These are phyloP conservation scores for Bradysia coprophila DNA, from an alignment of 1,140 invertebrate genomes.

Conservation along the genomic window DNA sequence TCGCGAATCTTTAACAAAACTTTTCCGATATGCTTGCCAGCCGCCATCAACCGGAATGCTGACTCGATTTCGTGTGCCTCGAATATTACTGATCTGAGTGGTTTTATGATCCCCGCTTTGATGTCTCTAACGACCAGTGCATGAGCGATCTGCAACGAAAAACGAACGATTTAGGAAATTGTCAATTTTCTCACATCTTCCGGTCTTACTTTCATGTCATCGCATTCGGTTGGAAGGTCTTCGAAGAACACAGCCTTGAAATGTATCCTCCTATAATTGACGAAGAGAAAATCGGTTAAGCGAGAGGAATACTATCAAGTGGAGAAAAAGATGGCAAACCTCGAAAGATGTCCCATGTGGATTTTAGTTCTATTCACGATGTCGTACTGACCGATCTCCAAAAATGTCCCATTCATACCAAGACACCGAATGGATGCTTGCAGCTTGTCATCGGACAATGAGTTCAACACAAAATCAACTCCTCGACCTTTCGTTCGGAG, in stretches of 20 bases:
- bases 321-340: too few species aligned
- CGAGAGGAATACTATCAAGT: too few species aligned
- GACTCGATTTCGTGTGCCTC: conserved; percentile 72
- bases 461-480: conserved; percentile 87
- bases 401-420: conserved; percentile 75
- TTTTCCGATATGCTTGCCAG: conserved; percentile 93
- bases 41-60: conserved; percentile 90
- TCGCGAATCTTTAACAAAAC: conserved; percentile 74
- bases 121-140: conserved; percentile 88
- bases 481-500: conserved; percentile 61
- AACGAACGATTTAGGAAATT: conserved; percentile 89
- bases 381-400: conserved; percentile 96
- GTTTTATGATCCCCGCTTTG: conserved; percentile 61
- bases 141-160: conserved; percentile 94
- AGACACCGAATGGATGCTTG: conserved; percentile 82
- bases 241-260: too few species aligned
- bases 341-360: conserved; percentile 84
- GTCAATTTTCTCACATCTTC: too few species aligned
- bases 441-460: conserved; percentile 80
- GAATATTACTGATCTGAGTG: conserved; percentile 66
- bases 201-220: too few species aligned
- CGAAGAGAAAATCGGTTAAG: too few species aligned
- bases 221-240: background rate
- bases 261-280: too few species aligned
- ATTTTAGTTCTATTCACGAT: conserved; percentile 79